A percentile compares a stretch with the other conserved stretches of the same genome.
phyloP scores from a whole-genome alignment of 2,888 invertebrate genomes.

The Rhagophthalmus giganteus region DNA sequence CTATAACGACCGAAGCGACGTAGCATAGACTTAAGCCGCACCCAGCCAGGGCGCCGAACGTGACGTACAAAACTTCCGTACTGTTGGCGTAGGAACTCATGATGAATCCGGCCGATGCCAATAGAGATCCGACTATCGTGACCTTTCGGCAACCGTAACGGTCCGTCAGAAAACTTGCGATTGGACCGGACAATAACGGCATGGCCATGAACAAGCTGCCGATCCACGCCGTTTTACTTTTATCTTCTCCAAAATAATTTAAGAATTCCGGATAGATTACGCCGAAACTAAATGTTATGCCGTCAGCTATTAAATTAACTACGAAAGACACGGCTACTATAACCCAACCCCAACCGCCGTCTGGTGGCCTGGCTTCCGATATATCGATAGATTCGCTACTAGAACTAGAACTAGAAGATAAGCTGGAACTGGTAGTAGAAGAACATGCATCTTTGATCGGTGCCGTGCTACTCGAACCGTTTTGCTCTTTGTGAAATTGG shows the following conservation, averaged over 20 bases:
- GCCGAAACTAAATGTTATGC: conserved; percentile 90
- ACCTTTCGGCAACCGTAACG: conserved; percentile 80
- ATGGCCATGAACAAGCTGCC: conserved; percentile 90
- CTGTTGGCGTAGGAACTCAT: conserved; percentile 75
- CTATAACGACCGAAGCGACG: conserved; percentile 88
- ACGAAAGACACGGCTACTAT: conserved; percentile 87
- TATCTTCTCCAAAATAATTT: conserved; percentile 80
- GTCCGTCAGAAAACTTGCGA: conserved; percentile 82
- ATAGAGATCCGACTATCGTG: conserved; percentile 75
- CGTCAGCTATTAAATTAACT: conserved; percentile 89
- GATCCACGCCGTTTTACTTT: conserved; percentile 87
- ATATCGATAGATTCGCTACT: conserved; percentile 67
- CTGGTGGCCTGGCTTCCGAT: conserved; percentile 74
- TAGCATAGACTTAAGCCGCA: conserved; percentile 85
- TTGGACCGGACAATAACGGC: conserved; percentile 83
- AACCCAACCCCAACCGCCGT: conserved; percentile 94
- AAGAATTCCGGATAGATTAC: conserved; percentile 85
- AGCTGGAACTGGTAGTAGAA: conserved; percentile 48
- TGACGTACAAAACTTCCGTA: conserved; percentile 76
- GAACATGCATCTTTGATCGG: conserved; percentile 35
- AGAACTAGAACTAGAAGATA: conserved; percentile 56
- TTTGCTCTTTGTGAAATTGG: conserved; percentile 59
- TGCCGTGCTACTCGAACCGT: conserved; percentile 33
- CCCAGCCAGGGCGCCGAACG: conserved; percentile 82
- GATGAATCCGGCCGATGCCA: conserved; percentile 77